Conservation (phyloP, 2,797 vertebrate species). For the Enteromius viviparus region DNA sequence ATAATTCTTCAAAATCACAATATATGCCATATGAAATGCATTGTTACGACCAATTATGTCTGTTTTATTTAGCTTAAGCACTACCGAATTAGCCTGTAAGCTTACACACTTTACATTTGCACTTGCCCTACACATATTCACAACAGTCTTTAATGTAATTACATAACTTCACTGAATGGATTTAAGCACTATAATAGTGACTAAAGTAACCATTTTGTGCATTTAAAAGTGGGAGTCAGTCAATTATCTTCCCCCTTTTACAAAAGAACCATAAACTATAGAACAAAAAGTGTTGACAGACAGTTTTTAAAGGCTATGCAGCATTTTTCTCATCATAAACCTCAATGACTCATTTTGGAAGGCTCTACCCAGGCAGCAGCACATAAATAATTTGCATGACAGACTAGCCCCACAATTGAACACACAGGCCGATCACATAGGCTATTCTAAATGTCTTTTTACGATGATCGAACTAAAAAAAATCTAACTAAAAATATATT, state of each 20-base stretch:
- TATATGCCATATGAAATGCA: background rate
- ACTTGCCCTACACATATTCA: background rate
- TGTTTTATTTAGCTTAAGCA: background rate
- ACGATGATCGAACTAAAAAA: background rate
- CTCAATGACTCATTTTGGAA: background rate
- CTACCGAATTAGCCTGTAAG: background rate
- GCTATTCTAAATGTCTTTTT: background rate
- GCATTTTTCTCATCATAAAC: no score
- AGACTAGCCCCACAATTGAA: background rate
- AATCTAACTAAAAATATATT: background rate
- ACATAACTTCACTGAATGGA: background rate
- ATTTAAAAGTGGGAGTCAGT: background rate
- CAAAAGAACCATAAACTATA: background rate
- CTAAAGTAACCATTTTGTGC: background rate
- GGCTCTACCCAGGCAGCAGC: background rate
- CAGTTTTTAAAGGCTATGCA: background rate
- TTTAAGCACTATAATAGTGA: background rate
- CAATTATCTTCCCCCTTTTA: background rate
- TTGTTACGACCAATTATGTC: background rate
- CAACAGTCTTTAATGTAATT: background rate
- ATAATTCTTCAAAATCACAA: background rate
- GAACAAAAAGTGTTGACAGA: background rate
- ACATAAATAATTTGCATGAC: background rate
- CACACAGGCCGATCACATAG: background rate
- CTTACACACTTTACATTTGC: background rate